These are phyloP conservation scores for Hermetia illucens DNA, from an alignment of 1,140 invertebrate genomes.

Conservation along the genomic window DNA sequence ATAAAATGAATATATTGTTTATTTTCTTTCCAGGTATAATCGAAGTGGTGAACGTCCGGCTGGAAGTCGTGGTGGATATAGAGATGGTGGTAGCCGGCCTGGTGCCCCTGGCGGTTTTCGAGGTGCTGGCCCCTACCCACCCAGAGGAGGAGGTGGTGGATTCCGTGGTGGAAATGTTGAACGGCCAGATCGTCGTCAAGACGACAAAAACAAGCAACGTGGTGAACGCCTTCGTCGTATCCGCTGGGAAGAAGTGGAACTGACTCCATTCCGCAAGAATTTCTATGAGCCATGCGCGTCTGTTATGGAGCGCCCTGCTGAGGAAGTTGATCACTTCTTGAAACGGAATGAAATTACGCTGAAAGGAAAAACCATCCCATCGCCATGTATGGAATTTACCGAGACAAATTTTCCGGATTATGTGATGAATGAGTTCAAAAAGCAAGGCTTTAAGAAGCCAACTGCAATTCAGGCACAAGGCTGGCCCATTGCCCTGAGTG, in stretches of 20 bases:
- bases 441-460: slow-evolving; percentile 70
- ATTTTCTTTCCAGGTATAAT: neutral
- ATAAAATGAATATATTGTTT: too few species aligned
- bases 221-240: slow-evolving; percentile 66
- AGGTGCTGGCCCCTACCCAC: slow-evolving; percentile 28
- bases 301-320: slow-evolving; percentile 50
- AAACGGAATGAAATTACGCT: slow-evolving; percentile 66
- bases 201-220: slow-evolving; percentile 32
- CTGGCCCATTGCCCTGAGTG: slow-evolving; percentile 87
- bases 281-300: slow-evolving; percentile 73
- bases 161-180: slow-evolving; percentile 34
- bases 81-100: slow-evolving; percentile 16
- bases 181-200: slow-evolving; percentile 32
- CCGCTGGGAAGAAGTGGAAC: slow-evolving; percentile 59
- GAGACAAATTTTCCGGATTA: slow-evolving; percentile 73
- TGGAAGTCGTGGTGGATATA: slow-evolving; percentile 4
- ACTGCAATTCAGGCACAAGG: slow-evolving; percentile 83
- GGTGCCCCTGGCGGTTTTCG: neutral
- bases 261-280: slow-evolving; percentile 84
- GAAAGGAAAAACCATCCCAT: slow-evolving; percentile 61
- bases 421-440: slow-evolving; percentile 61
- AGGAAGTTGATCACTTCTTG: slow-evolving; percentile 60
- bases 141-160: slow-evolving; percentile 35
- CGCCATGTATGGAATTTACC: slow-evolving; percentile 70
- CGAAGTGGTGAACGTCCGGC: neutral